Percentiles rank a stretch among this genome's conserved stretches.
Conservation (phyloP, 2,113 vertebrate genomes). For the Chloropsis cyanopogon region DNA sequence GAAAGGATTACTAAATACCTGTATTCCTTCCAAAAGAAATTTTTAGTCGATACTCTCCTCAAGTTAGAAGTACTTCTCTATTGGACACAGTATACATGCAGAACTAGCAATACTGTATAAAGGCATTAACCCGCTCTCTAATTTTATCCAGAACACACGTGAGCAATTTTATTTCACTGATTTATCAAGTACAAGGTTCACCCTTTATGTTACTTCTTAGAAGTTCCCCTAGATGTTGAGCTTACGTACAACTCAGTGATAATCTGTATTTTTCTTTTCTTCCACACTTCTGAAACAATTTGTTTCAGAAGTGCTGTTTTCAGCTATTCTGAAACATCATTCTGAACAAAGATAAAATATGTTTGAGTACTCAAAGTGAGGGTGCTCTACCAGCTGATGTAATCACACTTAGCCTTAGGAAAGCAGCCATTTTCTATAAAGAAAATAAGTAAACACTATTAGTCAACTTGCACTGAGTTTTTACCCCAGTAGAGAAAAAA, state of each 20-base stretch:
- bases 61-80: not conserved
- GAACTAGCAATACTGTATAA: not conserved
- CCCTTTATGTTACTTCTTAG: not conserved
- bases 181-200: not conserved
- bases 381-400: not conserved
- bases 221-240: not conserved
- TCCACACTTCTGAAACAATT: not conserved
- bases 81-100: not conserved
- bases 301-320: not conserved
- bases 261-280: not conserved
- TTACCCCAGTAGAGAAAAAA: not conserved
- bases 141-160: not conserved
- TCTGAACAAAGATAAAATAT: not conserved
- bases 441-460: not conserved
- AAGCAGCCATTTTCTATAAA: not conserved
- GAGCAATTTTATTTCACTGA: not conserved
- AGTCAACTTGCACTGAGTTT: not conserved
- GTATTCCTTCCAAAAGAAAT: not conserved
- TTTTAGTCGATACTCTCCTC: not conserved
- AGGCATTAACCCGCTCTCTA: not conserved
- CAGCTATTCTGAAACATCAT: not conserved
- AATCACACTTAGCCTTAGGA: not conserved
- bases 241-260: not conserved
- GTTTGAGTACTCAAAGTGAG: not conserved
- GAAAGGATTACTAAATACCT: not conserved